These are phyloP conservation scores for Deilephila elpenor DNA, from an alignment of 2,888 invertebrate species.

Conservation along the genomic window DNA sequence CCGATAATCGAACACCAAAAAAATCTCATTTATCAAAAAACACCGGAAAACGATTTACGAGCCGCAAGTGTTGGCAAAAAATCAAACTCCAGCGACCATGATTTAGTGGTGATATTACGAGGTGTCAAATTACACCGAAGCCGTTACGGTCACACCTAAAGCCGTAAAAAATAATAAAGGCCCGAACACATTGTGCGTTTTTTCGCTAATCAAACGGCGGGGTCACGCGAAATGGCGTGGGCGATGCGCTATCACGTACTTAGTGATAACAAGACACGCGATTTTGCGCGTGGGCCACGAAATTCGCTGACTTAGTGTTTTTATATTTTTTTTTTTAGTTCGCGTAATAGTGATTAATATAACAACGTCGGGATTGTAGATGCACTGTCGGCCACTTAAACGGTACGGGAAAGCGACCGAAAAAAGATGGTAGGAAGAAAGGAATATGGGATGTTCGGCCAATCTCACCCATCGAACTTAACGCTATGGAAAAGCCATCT, in stretches of 20 bases:
- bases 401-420: too few relatives aligned
- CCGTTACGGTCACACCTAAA: not conserved
- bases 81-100: slow-evolving; percentile 21
- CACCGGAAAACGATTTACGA: not conserved
- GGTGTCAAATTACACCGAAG: slow-evolving; percentile 29
- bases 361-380: too few relatives aligned
- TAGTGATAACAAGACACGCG: slow-evolving; percentile 56
- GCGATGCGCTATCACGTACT: slow-evolving; percentile 40
- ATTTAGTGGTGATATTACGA: slow-evolving; percentile 23
- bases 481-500: too few relatives aligned
- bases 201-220: slow-evolving; percentile 50
- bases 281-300: slow-evolving; percentile 32
- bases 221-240: slow-evolving; percentile 60
- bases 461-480: too few relatives aligned
- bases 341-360: too few relatives aligned
- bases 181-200: slow-evolving; percentile 28
- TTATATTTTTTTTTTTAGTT: too few relatives aligned
- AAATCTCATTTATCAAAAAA: not conserved
- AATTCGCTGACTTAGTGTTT: not conserved
- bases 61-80: not conserved
- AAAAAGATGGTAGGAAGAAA: too few relatives aligned
- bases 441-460: too few relatives aligned
- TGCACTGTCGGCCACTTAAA: too few relatives aligned
- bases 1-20: not conserved
- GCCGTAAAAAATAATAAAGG: slow-evolving; percentile 32